phyloP scores from a whole-genome alignment of 2,113 vertebrate genomes.

The Phrynosoma blainvillii region DNA sequence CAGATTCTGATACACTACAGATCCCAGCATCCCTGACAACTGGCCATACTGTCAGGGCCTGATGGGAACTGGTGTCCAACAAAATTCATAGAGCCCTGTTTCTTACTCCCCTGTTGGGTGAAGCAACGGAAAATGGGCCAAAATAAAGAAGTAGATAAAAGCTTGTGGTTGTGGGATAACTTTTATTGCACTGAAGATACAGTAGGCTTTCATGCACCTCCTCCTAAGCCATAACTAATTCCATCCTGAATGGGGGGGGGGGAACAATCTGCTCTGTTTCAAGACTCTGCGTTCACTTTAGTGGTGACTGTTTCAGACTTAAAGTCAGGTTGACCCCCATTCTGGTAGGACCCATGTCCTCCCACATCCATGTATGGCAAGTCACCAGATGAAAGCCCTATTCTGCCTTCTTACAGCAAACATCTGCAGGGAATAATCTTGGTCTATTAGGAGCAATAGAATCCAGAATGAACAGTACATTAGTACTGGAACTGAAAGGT shows the following conservation, averaged over 20 bases:
- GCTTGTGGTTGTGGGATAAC: neutral
- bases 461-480: neutral
- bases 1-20: no score
- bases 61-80: no score
- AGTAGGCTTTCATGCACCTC: neutral
- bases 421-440: neutral
- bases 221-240: neutral
- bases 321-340: neutral
- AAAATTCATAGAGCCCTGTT: no score
- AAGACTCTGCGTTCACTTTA: neutral
- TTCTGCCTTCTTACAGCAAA: neutral
- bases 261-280: neutral
- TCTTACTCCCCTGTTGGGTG: neutral
- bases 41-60: no score
- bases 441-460: neutral
- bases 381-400: neutral
- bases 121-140: neutral
- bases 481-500: neutral
- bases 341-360: neutral
- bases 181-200: slow-evolving; percentile 19
- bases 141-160: neutral
- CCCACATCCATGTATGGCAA: no score
- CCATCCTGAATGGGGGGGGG: neutral
- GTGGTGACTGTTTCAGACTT: neutral
- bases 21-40: no score